These are phyloP conservation scores for Bombus difficillimus DNA, from an alignment of 1,140 invertebrate genomes.

Conservation along the genomic window DNA sequence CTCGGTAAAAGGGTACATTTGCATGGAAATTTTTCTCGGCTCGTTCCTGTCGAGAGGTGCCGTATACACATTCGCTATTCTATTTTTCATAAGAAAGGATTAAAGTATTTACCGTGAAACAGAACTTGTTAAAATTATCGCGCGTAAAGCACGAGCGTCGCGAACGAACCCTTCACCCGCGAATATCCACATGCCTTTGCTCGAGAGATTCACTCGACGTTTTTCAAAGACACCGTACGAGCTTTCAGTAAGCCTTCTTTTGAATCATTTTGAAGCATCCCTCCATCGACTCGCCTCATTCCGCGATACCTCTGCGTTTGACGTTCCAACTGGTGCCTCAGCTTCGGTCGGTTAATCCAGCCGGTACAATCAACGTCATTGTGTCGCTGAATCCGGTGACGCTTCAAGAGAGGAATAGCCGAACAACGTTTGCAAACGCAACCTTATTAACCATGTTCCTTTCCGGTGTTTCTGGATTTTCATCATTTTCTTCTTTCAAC, in stretches of 20 bases:
- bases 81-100: constrained; percentile 55
- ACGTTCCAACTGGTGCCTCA: not conserved
- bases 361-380: not conserved
- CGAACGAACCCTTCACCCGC: not conserved
- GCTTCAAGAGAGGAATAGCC: not conserved
- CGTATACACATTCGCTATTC: constrained; percentile 52
- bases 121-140: constrained; percentile 46
- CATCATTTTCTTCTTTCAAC: not conserved
- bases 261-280: constrained; percentile 4
- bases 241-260: constrained; percentile 47
- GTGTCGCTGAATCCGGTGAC: not conserved
- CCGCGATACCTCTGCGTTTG: too few species aligned
- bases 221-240: constrained; percentile 39
- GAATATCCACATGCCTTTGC: too few species aligned
- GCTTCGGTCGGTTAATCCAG: constrained; percentile 1
- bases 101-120: constrained; percentile 57
- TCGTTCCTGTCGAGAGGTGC: constrained; percentile 46
- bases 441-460: not conserved
- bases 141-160: not conserved
- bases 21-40: constrained; percentile 60
- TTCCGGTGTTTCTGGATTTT: not conserved
- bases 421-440: not conserved
- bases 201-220: constrained; percentile 38
- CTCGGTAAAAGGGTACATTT: constrained; percentile 57
- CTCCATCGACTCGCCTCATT: not conserved